Percentiles rank a stretch among this genome's conserved stretches.
phyloP scores from a whole-genome alignment of 2,888 invertebrate species.

The Metopia argyrocephala region DNA sequence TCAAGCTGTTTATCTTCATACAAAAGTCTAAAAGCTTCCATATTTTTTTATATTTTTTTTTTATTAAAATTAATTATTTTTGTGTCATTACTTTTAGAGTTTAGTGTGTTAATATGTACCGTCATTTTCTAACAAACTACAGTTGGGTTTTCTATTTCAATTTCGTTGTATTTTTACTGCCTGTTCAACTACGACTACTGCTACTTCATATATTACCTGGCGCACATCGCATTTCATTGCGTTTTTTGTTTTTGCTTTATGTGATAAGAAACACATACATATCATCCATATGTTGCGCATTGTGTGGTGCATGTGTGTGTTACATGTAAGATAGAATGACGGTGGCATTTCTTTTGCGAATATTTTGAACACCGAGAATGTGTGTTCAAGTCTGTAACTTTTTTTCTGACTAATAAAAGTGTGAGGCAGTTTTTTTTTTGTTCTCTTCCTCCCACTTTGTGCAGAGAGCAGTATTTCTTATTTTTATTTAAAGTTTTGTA shows the following conservation, averaged over 20 bases:
- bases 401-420: neutral
- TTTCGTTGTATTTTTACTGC: neutral
- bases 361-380: neutral
- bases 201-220: slow-evolving; percentile 48
- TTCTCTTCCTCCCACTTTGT: neutral
- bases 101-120: too few relatives aligned
- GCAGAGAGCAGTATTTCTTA: too few relatives aligned
- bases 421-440: neutral
- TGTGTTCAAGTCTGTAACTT: too few relatives aligned
- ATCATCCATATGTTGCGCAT: neutral
- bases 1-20: too few relatives aligned
- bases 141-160: neutral
- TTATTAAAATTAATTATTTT: too few relatives aligned
- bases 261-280: neutral
- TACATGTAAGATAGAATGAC: too few relatives aligned
- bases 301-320: neutral
- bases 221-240: neutral
- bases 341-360: neutral
- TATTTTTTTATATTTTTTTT: too few relatives aligned
- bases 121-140: neutral
- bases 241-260: neutral
- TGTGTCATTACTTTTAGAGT: too few relatives aligned
- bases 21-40: too few relatives aligned
- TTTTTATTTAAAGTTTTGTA: slow-evolving; percentile 39
- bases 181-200: slow-evolving; percentile 19